Conservation (phyloP, 2,888 invertebrate genomes). For the Cryptocheilus praepositus region DNA sequence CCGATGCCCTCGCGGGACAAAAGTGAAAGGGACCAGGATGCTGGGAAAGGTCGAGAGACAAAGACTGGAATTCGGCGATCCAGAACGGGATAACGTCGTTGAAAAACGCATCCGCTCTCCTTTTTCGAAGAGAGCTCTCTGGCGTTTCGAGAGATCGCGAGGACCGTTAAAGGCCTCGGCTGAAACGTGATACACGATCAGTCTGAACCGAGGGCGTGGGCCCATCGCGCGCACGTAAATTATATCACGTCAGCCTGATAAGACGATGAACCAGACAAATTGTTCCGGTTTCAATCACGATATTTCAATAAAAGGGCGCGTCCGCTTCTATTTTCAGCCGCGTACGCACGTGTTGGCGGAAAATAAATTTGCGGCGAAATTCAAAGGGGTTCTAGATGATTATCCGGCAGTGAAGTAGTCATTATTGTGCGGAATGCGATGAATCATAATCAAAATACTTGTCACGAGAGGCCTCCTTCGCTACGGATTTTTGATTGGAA, state of each 20-base stretch:
- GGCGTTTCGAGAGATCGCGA: not conserved
- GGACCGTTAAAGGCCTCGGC: slow-evolving; percentile 1
- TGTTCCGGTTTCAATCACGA: not conserved
- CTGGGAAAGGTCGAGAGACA: not conserved
- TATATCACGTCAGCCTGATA: not conserved
- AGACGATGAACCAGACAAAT: not conserved
- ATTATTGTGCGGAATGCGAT: too few species aligned
- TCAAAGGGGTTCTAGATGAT: too few species aligned
- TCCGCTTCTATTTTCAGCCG: too few species aligned
- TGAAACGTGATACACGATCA: slow-evolving; percentile 19
- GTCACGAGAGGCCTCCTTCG: too few species aligned
- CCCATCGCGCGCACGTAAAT: not conserved
- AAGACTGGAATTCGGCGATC: slow-evolving; percentile 6
- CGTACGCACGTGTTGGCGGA: too few species aligned
- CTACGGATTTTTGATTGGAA: too few species aligned
- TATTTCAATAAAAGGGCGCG: too few species aligned
- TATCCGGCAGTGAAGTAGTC: too few species aligned
- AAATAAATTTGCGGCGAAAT: too few species aligned
- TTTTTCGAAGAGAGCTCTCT: slow-evolving; percentile 2
- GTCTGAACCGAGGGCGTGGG: not conserved
- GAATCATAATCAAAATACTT: too few species aligned
- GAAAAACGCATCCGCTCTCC: slow-evolving; percentile 41
- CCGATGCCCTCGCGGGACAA: too few species aligned
- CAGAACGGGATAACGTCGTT: slow-evolving; percentile 36
- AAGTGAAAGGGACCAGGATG: too few species aligned